Conservation (phyloP, 2,888 invertebrate species). For the Leptothorax acervorum region DNA sequence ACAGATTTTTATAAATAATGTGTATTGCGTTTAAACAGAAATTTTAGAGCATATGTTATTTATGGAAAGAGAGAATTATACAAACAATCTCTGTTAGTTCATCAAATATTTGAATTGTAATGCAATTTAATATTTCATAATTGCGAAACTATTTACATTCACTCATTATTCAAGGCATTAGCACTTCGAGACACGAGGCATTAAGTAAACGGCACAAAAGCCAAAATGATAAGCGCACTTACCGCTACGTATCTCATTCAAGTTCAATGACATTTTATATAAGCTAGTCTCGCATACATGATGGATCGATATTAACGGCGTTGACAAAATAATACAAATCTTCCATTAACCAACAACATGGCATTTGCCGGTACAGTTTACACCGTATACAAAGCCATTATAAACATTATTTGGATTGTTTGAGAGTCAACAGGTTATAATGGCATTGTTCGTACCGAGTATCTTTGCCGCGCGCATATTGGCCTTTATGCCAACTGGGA, state of each 20-base stretch:
- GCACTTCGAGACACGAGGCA: not conserved
- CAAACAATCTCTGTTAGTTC: not conserved
- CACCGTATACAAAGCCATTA: conserved; percentile 47
- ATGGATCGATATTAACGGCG: conserved; percentile 11
- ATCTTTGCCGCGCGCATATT: conserved; percentile 44
- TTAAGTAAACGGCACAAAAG: not conserved
- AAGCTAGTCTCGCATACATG: conserved; percentile 9
- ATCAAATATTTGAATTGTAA: not conserved
- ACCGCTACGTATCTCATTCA: not conserved
- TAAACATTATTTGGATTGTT: conserved; percentile 55
- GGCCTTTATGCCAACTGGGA: conserved; percentile 45
- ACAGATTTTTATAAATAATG: not conserved
- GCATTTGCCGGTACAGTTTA: conserved; percentile 32
- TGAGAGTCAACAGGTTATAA: conserved; percentile 50
- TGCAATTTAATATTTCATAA: not conserved
- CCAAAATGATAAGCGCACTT: not conserved
- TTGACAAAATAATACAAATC: conserved; percentile 42
- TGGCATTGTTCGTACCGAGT: conserved; percentile 46
- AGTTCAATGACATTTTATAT: conserved; percentile 16
- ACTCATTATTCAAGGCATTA: not conserved
- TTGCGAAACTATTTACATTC: not conserved
- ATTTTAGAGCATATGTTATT: not conserved
- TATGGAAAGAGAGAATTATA: not conserved
- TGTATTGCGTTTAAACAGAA: not conserved
- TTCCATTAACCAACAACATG: conserved; percentile 39